Evolutionary conservation across 2,113 vertebrate genomes (phyloP).

Genomic region (Phyllostomus hastatus): DNA sequence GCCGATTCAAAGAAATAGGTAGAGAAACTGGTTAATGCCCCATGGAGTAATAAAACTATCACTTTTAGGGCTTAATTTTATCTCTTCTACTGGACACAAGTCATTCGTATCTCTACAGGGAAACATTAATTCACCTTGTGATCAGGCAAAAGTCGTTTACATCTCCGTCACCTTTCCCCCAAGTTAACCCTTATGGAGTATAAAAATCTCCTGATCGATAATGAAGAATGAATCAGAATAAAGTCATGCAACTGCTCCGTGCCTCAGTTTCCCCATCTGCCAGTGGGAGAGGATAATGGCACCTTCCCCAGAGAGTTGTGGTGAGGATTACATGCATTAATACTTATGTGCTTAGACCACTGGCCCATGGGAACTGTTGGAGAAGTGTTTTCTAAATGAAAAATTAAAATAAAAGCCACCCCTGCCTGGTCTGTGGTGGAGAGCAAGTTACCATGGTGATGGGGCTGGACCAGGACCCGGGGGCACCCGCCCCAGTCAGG

Average conservation of each 20-base stretch:
- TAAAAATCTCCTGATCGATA: not conserved
- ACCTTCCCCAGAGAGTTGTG: too few relatives aligned
- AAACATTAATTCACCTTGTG: not conserved
- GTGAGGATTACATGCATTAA: not conserved
- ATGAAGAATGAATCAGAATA: not conserved
- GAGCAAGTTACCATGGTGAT: not conserved
- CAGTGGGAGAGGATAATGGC: not conserved
- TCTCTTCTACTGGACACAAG: not conserved
- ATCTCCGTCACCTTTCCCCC: not conserved
- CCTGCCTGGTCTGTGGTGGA: not conserved
- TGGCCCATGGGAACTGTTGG: not conserved
- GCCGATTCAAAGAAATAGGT: not conserved
- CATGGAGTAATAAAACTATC: not conserved
- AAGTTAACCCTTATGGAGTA: not conserved
- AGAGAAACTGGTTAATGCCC: not conserved
- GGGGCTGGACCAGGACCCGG: not conserved
- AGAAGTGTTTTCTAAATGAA: not conserved
- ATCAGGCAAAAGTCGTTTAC: not conserved
- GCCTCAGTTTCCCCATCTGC: not conserved
- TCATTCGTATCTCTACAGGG: not conserved
- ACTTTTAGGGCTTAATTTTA: not conserved
- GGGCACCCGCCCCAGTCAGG: rapidly evolving
- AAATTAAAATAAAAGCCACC: not conserved
- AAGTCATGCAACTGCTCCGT: not conserved
- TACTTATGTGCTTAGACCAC: not conserved